phyloP scores from a whole-genome alignment of 2,113 vertebrate genomes.

The Thinocorus orbignyianus region DNA sequence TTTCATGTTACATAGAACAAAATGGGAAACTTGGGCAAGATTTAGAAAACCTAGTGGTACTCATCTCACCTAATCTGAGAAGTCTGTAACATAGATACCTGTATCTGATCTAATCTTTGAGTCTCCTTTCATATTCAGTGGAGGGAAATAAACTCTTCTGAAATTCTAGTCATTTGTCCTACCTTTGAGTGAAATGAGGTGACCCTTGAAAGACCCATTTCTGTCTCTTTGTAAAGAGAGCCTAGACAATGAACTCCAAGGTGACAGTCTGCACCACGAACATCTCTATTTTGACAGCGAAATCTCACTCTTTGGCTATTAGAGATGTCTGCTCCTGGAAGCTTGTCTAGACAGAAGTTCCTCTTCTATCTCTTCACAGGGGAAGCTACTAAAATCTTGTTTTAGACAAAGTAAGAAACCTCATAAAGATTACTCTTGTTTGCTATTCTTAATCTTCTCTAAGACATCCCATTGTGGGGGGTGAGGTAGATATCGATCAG shows the following conservation, averaged over 20 bases:
- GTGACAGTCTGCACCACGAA: neutral
- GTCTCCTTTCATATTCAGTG: constrained; percentile 1
- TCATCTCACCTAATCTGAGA: neutral
- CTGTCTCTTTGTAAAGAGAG: neutral
- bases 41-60: neutral
- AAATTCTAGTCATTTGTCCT: neutral
- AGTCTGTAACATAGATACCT: neutral
- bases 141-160: constrained; percentile 40
- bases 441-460: neutral
- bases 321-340: neutral
- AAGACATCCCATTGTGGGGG: neutral
- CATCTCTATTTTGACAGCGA: neutral
- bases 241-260: neutral
- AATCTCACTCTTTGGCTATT: neutral
- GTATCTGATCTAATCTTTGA: neutral
- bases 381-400: neutral
- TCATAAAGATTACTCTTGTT: neutral
- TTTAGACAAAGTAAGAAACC: neutral
- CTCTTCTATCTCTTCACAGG: neutral
- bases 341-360: neutral
- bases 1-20: neutral
- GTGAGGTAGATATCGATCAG: neutral
- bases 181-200: neutral
- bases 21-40: neutral
- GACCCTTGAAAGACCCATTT: constrained; percentile 41